A percentile compares a stretch with the other conserved stretches of the same genome.
phyloP scores from a whole-genome alignment of 2,888 invertebrate species.

The Pseudococcus longispinus region DNA sequence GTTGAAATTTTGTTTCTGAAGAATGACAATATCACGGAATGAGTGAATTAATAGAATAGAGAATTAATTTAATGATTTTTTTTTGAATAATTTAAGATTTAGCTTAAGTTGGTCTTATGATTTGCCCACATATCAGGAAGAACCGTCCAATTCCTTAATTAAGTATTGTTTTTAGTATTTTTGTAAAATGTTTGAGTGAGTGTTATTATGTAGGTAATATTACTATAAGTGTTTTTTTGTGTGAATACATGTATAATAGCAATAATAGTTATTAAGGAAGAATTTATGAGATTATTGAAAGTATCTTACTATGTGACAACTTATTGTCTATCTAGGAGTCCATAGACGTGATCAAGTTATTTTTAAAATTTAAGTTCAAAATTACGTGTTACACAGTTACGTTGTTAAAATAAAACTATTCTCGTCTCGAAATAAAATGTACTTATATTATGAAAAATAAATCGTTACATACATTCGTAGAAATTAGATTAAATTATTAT shows the following conservation, averaged over 20 bases:
- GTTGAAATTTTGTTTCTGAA: neutral
- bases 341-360: neutral
- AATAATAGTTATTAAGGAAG: conserved; percentile 2
- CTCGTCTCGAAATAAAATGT: neutral
- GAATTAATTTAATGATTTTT: neutral
- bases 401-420: neutral
- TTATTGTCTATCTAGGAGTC: neutral
- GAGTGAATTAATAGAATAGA: neutral
- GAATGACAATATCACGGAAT: conserved; percentile 13
- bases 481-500: neutral
- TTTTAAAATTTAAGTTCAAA: neutral
- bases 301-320: neutral
- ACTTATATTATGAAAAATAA: neutral
- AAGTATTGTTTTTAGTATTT: neutral
- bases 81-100: neutral
- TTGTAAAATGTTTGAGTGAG: neutral
- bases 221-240: neutral
- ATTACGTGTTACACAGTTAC: neutral
- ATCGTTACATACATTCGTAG: neutral
- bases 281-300: neutral
- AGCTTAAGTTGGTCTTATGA: conserved; percentile 21
- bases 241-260: conserved; percentile 29
- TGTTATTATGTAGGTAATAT: neutral
- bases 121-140: conserved; percentile 37
- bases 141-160: conserved; percentile 28